Percentiles rank a stretch among this genome's conserved stretches.
These are phyloP conservation scores for Triplophysa yarkandensis DNA, from an alignment of 2,797 vertebrate species.

Conservation along the genomic window DNA sequence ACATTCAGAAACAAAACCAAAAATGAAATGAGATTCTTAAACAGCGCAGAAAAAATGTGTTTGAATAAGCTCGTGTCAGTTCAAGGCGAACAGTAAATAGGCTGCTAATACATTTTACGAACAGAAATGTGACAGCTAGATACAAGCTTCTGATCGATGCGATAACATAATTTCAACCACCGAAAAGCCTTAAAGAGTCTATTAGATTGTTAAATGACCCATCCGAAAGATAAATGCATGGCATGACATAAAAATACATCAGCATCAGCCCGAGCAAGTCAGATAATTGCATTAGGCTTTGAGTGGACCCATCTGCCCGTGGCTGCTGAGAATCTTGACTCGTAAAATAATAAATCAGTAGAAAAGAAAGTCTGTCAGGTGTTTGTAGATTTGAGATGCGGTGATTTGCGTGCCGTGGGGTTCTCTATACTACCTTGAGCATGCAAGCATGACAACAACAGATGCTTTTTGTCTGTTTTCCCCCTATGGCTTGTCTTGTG, in stretches of 20 bases:
- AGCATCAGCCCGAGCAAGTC: conserved; percentile 65
- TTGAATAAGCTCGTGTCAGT: background rate
- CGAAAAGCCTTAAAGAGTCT: conserved; percentile 62
- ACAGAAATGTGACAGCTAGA: background rate
- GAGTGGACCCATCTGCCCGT: conserved; percentile 55
- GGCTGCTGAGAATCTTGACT: conserved; percentile 57
- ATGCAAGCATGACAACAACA: conserved; percentile 54
- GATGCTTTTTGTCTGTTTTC: conserved; percentile 53
- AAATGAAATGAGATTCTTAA: too few relatives aligned
- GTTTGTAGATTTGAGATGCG: conserved; percentile 21
- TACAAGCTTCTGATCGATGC: conserved; percentile 34
- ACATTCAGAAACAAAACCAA: too few relatives aligned
- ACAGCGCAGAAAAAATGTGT: too few relatives aligned
- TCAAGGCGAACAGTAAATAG: background rate
- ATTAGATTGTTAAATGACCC: conserved; percentile 65
- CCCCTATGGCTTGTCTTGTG: conserved; percentile 49
- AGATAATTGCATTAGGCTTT: conserved; percentile 73
- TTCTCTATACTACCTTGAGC: conserved; percentile 48
- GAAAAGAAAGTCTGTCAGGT: conserved; percentile 50
- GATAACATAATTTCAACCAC: conserved; percentile 55
- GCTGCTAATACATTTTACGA: background rate
- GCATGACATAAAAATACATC: conserved; percentile 64
- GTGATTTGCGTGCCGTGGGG: conserved; percentile 28
- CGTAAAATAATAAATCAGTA: conserved; percentile 66
- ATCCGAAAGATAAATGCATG: conserved; percentile 56